Conservation (phyloP, 1,140 invertebrate genomes). For the Stegodyphus dumicola region DNA sequence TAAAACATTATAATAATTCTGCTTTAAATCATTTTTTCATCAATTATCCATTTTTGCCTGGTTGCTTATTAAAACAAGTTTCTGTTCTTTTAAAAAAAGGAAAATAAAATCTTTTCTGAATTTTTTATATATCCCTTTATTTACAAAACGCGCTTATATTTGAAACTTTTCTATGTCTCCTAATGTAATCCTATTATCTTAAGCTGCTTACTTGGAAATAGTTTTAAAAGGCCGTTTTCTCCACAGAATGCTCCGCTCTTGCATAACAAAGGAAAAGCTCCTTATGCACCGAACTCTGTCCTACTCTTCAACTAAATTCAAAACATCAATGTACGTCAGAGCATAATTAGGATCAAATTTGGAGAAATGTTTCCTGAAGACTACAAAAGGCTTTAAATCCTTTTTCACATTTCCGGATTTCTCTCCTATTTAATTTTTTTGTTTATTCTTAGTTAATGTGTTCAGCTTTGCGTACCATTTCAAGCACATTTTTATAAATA, state of each 20-base stretch:
- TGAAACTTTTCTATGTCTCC: constrained; percentile 31
- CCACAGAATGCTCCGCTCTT: not conserved
- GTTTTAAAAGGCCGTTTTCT: constrained; percentile 53
- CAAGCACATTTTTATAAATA: too few species aligned
- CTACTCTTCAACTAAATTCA: not conserved
- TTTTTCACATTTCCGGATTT: too few species aligned
- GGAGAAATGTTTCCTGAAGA: not conserved
- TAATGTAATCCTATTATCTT: constrained; percentile 56
- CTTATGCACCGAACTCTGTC: too few species aligned
- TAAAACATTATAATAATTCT: too few species aligned
- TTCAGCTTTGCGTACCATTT: too few species aligned
- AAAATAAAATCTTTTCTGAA: not conserved
- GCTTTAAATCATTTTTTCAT: too few species aligned
- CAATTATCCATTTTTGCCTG: too few species aligned
- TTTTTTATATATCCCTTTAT: constrained; percentile 41
- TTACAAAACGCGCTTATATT: constrained; percentile 27
- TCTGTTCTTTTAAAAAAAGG: too few species aligned
- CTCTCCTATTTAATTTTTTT: too few species aligned
- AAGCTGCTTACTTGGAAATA: constrained; percentile 52
- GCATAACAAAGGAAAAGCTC: too few species aligned
- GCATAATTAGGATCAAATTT: constrained; percentile 33
- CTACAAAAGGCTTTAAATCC: not conserved
- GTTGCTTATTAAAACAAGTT: too few species aligned
- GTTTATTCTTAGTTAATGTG: too few species aligned
- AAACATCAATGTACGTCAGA: not conserved